phyloP scores from a whole-genome alignment of 1,140 invertebrate genomes.

The Pteromalus puparum region DNA sequence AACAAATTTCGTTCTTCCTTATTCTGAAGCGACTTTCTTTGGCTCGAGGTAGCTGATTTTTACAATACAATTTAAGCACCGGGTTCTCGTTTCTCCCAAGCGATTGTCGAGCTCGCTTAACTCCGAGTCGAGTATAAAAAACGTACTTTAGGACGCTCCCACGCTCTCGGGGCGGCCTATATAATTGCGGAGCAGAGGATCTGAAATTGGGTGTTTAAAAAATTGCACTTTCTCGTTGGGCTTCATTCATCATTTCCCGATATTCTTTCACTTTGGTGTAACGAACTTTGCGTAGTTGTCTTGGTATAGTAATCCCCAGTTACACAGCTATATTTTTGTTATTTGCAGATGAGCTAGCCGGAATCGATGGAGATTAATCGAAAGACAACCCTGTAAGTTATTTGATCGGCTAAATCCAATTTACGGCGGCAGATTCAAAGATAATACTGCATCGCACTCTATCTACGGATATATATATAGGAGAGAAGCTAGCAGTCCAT shows the following conservation, averaged over 20 bases:
- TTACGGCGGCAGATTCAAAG: too few relatives aligned
- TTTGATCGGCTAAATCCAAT: too few relatives aligned
- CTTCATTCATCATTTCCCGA: too few relatives aligned
- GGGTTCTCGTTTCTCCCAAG: not conserved
- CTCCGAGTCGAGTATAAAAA: slow-evolving; percentile 54
- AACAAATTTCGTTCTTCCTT: not conserved
- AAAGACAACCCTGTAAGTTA: too few relatives aligned
- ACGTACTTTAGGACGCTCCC: slow-evolving; percentile 38
- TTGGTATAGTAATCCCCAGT: too few relatives aligned
- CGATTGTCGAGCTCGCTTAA: slow-evolving; percentile 24
- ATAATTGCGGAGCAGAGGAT: slow-evolving; percentile 10
- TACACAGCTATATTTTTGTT: too few relatives aligned
- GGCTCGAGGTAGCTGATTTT: not conserved
- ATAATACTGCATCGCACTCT: too few relatives aligned
- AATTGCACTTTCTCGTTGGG: not conserved
- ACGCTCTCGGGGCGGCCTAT: slow-evolving; percentile 18
- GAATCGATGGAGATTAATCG: too few relatives aligned
- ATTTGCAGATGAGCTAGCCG: too few relatives aligned
- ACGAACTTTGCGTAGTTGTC: too few relatives aligned
- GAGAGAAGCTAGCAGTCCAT: not conserved
- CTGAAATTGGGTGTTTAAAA: slow-evolving; percentile 3
- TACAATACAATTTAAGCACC: not conserved
- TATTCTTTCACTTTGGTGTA: too few relatives aligned
- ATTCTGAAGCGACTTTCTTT: not conserved
- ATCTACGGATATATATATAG: too few relatives aligned